phyloP scores from a whole-genome alignment of 2,113 vertebrate genomes.

The Dinomys branickii region DNA sequence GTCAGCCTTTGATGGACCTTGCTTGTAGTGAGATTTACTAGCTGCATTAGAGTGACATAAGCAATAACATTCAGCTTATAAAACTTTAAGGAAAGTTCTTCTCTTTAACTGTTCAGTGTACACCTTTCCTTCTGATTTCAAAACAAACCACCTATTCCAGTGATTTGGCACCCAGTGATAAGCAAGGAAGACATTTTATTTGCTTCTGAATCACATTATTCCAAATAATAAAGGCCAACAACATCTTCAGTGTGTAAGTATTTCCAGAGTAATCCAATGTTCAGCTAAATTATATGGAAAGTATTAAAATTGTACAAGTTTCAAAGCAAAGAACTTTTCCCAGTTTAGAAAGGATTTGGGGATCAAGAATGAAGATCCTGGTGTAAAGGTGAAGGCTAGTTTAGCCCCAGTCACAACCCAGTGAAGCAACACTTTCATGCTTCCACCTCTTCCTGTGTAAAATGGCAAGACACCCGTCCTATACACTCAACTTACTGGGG shows the following conservation, averaged over 20 bases:
- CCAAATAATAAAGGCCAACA: background rate
- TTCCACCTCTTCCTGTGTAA: background rate
- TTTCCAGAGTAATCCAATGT: background rate
- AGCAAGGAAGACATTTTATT: background rate
- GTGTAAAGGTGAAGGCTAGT: background rate
- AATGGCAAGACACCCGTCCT: background rate
- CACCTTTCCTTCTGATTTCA: background rate
- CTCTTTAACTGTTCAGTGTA: background rate
- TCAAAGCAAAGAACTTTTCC: background rate
- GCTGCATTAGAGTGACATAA: rapidly evolving
- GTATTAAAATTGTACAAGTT: background rate
- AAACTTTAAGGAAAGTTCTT: background rate
- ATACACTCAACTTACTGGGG: background rate
- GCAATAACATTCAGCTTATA: background rate
- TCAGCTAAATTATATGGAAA: background rate
- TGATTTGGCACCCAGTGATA: background rate
- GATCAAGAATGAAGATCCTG: background rate
- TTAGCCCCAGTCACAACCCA: background rate
- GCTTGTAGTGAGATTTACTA: rapidly evolving
- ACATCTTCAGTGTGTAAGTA: background rate
- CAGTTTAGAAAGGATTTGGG: background rate
- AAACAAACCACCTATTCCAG: background rate
- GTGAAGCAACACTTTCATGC: background rate
- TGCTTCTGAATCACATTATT: background rate
- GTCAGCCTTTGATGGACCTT: background rate